Evolutionary conservation across 2,113 vertebrate genomes (phyloP), one percentile per base, ranked within the genome.

Genomic region (Grammatotria lemairii): DNA sequence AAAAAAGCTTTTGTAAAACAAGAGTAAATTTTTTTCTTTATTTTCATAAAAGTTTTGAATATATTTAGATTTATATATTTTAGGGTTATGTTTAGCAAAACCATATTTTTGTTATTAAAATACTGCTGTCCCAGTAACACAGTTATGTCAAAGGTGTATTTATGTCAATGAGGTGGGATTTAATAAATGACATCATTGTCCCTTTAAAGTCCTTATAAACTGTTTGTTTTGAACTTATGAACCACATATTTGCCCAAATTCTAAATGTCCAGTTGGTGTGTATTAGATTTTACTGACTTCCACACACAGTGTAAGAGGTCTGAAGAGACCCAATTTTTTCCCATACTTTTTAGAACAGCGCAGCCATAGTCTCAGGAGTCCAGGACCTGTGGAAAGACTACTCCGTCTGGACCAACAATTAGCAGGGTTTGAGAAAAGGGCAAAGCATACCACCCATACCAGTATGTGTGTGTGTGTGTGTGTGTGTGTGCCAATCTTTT

Each of bases 61-160:
- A 57, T 0, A 58, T 9, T 58, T 57, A 0, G 13, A 57, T 57
- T 28, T 16, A 58, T 0, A 58, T 16, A 58, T 28, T 57, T 28
- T 28, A 57, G 19, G 1, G 1, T n/a, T 53, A 53, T 53, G 26
- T 60, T 60, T 17, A 60, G 57, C 0, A 60, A 60, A 60, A 60
- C 0, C 5, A 0, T 0, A 3, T 60, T 60, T 60, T 33, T 6
- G 57, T 17, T 31, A 60, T 0, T 1, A 6, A 58, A 60, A 60
- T 31, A 4, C 57, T 31, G 23, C 26, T 60, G 14, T 31, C 0
- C 26, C 14, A 31, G 0, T 10, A 2, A 31, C 12, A 60, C 57
- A 2, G 14, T 60, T 60, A 4, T 60, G 0, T 4, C 57, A 60
- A 31, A 4, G 8, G 55, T 57, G 13, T 0, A 28, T 57, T 57